These are phyloP conservation scores for Hylaea fasciaria DNA, from an alignment of 2,888 invertebrate genomes.

Conservation along the genomic window DNA sequence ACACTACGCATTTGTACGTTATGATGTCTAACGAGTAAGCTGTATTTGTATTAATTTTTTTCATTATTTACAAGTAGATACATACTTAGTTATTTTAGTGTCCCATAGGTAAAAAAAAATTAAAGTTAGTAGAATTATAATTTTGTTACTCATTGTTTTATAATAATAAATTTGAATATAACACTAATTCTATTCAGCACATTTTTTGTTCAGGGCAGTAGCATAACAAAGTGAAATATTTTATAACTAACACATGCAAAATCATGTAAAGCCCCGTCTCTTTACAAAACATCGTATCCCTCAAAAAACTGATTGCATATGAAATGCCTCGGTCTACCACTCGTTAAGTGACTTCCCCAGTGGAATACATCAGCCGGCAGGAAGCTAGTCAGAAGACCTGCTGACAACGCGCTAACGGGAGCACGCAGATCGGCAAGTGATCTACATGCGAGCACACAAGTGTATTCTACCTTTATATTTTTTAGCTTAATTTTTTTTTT, in stretches of 20 bases:
- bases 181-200: too few relatives aligned
- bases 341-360: constrained; percentile 60
- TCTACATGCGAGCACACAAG: constrained; percentile 46
- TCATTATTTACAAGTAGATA: too few relatives aligned
- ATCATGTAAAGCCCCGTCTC: not conserved
- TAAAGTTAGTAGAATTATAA: too few relatives aligned
- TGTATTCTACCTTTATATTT: constrained; percentile 12
- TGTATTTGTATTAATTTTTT: too few relatives aligned
- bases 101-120: too few relatives aligned
- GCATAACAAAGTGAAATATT: not conserved
- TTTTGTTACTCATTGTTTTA: too few relatives aligned
- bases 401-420: constrained; percentile 66
- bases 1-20: too few relatives aligned
- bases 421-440: constrained; percentile 59
- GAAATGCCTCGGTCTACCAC: constrained; percentile 29
- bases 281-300: constrained; percentile 1
- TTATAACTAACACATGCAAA: not conserved
- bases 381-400: constrained; percentile 64
- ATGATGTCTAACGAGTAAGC: too few relatives aligned
- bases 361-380: constrained; percentile 61
- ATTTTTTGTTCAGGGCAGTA: too few relatives aligned
- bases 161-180: too few relatives aligned
- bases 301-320: constrained; percentile 44
- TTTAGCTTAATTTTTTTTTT: too few relatives aligned
- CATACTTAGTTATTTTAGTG: too few relatives aligned